phyloP scores from a whole-genome alignment of 2,797 vertebrate genomes.

The Allobates femoralis region DNA sequence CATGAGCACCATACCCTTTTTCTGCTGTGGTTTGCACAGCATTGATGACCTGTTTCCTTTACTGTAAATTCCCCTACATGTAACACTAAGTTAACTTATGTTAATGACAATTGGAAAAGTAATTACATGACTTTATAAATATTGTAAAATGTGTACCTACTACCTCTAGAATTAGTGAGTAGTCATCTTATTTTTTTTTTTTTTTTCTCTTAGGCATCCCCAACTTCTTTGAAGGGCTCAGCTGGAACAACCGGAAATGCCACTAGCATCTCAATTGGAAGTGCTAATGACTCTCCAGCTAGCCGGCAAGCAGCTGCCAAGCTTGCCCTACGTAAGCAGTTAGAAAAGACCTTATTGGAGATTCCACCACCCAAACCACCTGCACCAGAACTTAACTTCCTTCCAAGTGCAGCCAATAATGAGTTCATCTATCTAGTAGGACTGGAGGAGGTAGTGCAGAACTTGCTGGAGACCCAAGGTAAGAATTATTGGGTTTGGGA shows the following conservation, averaged over 20 bases:
- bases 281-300: conserved; percentile 86
- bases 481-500: conserved; percentile 62
- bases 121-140: background rate
- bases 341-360: conserved; percentile 96
- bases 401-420: conserved; percentile 96
- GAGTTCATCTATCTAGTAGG: conserved; percentile 98
- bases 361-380: conserved; percentile 96
- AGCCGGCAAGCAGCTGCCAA: conserved; percentile 95
- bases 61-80: no score
- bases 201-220: conserved; percentile 78
- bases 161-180: background rate
- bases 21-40: no score
- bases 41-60: no score
- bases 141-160: background rate
- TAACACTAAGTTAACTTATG: no score
- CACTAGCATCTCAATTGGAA: conserved; percentile 71
- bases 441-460: conserved; percentile 96
- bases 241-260: conserved; percentile 70
- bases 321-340: conserved; percentile 92
- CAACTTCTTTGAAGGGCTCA: conserved; percentile 87
- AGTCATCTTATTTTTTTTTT: background rate
- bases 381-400: conserved; percentile 92
- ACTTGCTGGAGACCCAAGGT: conserved; percentile 93
- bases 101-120: no score
- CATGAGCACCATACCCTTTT: no score